Evolutionary conservation across 2,888 invertebrate genomes (phyloP), one percentile per base, ranked within the genome.

Genomic region (Apotomis capreana): DNA sequence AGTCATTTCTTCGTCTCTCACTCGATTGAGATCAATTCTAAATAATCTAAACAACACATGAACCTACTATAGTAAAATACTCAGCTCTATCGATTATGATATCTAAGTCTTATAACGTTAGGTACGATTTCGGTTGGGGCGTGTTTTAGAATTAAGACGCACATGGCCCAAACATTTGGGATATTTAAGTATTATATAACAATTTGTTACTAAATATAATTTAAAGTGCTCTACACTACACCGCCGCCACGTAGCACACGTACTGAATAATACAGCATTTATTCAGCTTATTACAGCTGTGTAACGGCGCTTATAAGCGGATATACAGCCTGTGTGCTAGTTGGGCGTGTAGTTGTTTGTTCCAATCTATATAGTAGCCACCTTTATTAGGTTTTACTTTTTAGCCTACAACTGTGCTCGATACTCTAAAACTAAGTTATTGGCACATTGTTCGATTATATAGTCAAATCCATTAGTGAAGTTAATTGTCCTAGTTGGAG

Each of bases 361-460:
- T 40, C 54, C 40, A 52, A 55, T 15, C 15, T 54, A 55, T 55
- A 36, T 36, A 55, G 26, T 8, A 36, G 10, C 10, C 26, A 26
- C 9, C 26, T 4, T 12, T 4, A 55, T 4, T 49, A 49, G 9
- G 49, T 49, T 10, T 49, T 49, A 37, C 10, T 58, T 12, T 58
- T 57, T 37, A 15, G 12, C 15, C 55, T 46, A 57, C 55, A 46
- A 62, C 61, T 26, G 51, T 51, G 46, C 55, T 46, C 46, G 8
- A 46, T 55, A 44, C 10, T 54, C 64, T 64, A 65, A 65, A 26
- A 51, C 61, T 69, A 69, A 52, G 51, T 52, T 63, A 69, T 71
- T 71, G 71, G 71, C 71, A 71, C 71, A 67, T 71, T 36, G 57
- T 71, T 71, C 61, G 57, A 71, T 67, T 62, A 44, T 36, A 70